A percentile compares a stretch with the other conserved stretches of the same genome.
phyloP scores from a whole-genome alignment of 2,888 invertebrate genomes.

The Branchipolynoe longqiensis region DNA sequence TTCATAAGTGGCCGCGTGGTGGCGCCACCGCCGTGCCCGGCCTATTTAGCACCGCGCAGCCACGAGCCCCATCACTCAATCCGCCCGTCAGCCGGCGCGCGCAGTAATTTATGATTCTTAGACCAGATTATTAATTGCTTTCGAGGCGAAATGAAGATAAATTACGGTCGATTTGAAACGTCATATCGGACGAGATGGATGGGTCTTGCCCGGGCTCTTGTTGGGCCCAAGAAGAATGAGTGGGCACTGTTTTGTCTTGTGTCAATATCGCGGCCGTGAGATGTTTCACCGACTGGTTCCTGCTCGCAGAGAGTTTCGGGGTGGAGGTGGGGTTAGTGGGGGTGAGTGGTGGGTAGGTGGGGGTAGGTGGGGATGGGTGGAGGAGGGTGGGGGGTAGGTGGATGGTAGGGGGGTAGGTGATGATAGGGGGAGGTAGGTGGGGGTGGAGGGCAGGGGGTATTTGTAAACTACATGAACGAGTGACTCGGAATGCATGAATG shows the following conservation, averaged over 20 bases:
- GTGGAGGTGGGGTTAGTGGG: background rate
- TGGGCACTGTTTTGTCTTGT: slow-evolving; percentile 20
- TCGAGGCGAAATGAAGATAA: slow-evolving; percentile 45
- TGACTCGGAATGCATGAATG: no score
- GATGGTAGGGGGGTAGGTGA: background rate
- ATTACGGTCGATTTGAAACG: slow-evolving; percentile 53
- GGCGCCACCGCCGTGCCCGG: background rate
- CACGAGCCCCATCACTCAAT: slow-evolving; percentile 4
- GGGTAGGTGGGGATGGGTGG: background rate
- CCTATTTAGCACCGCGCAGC: slow-evolving; percentile 1
- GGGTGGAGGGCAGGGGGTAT: no score
- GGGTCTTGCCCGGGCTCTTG: slow-evolving; percentile 6
- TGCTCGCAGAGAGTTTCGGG: background rate
- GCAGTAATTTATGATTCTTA: slow-evolving; percentile 50
- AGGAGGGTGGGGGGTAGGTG: background rate
- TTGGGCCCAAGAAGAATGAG: slow-evolving; percentile 32
- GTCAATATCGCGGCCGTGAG: slow-evolving; percentile 34
- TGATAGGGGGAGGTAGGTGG: background rate
- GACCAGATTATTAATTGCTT: slow-evolving; percentile 52
- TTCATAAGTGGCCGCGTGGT: slow-evolving; percentile 12
- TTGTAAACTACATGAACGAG: no score
- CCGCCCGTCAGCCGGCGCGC: slow-evolving; percentile 3
- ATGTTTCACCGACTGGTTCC: slow-evolving; percentile 19
- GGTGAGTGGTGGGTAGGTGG: background rate
- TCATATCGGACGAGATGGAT: slow-evolving; percentile 34